Evolutionary conservation across 2,888 invertebrate species (phyloP).

Genomic region (Agelastica alni): DNA sequence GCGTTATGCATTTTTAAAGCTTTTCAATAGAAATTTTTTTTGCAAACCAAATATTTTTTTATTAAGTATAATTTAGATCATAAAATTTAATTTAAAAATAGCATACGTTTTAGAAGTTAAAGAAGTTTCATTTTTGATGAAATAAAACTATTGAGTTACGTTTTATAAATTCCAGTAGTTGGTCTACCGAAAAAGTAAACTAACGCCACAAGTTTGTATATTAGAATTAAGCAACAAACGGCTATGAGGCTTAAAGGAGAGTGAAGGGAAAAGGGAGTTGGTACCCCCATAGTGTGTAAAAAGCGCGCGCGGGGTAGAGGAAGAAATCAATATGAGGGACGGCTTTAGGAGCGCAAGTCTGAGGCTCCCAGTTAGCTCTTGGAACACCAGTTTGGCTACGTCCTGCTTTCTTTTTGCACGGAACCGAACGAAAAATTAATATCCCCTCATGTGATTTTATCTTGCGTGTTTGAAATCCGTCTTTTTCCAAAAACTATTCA

Average conservation of each 20-base stretch:
- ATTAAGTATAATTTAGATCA: not conserved
- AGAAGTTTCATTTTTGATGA: too few relatives aligned
- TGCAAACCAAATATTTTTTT: too few relatives aligned
- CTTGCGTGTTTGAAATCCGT: conserved; percentile 8
- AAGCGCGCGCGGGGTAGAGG: conserved; percentile 43
- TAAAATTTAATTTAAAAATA: not conserved
- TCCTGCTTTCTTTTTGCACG: conserved; percentile 53
- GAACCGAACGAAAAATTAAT: conserved; percentile 10
- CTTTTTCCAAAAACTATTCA: not conserved
- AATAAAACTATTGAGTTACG: not conserved
- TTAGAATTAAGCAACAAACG: conserved; percentile 42
- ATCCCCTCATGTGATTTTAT: conserved; percentile 5
- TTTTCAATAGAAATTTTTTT: too few relatives aligned
- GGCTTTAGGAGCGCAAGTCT: conserved; percentile 56
- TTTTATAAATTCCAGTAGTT: not conserved
- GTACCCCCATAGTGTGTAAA: conserved; percentile 33
- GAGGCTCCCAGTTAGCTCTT: conserved; percentile 58
- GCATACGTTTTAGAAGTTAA: not conserved
- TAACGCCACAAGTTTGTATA: conserved; percentile 30
- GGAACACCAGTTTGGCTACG: conserved; percentile 62
- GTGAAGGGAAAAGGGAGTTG: conserved; percentile 7
- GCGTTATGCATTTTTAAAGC: too few relatives aligned
- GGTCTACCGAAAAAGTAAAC: conserved; percentile 15
- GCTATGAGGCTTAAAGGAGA: conserved; percentile 14
- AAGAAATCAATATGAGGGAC: conserved; percentile 57